These are phyloP conservation scores for Eufriesea mexicana DNA, from an alignment of 1,140 invertebrate genomes.

Conservation along the genomic window DNA sequence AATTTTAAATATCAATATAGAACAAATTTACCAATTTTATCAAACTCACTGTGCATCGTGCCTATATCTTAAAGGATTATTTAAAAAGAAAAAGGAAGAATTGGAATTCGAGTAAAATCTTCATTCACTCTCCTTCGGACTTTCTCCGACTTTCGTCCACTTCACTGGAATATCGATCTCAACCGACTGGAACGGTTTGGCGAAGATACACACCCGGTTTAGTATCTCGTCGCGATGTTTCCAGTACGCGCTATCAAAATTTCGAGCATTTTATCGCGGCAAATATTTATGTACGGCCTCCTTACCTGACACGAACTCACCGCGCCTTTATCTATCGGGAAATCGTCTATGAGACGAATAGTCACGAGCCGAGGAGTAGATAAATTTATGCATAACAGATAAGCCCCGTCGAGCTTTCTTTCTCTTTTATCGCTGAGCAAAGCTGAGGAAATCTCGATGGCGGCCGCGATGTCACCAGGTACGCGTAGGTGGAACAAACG, in stretches of 20 bases:
- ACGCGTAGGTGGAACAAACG: neutral
- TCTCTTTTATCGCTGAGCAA: constrained; percentile 73
- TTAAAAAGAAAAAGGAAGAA: too few relatives aligned
- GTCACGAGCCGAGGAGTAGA: constrained; percentile 32
- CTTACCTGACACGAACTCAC: constrained; percentile 32
- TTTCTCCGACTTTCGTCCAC: neutral
- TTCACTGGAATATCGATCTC: constrained; percentile 7
- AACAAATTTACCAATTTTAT: too few relatives aligned
- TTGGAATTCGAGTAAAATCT: neutral
- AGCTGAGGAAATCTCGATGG: constrained; percentile 36
- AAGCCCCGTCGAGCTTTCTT: constrained; percentile 68
- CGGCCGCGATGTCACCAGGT: neutral
- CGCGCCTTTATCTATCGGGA: constrained; percentile 20
- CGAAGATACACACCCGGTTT: neutral
- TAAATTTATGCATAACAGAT: constrained; percentile 70
- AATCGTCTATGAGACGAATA: constrained; percentile 29
- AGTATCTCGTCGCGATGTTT: neutral
- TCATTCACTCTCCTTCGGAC: too few relatives aligned
- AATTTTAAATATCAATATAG: too few relatives aligned
- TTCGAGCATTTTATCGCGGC: constrained; percentile 47
- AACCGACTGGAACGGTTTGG: neutral
- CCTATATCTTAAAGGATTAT: too few relatives aligned
- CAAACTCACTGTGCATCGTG: too few relatives aligned
- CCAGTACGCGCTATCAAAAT: constrained; percentile 14
- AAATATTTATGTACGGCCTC: constrained; percentile 59